Percentiles rank a stretch among this genome's conserved stretches.
These are phyloP conservation scores for Athalia rosae DNA, from an alignment of 2,888 invertebrate genomes.

Conservation along the genomic window DNA sequence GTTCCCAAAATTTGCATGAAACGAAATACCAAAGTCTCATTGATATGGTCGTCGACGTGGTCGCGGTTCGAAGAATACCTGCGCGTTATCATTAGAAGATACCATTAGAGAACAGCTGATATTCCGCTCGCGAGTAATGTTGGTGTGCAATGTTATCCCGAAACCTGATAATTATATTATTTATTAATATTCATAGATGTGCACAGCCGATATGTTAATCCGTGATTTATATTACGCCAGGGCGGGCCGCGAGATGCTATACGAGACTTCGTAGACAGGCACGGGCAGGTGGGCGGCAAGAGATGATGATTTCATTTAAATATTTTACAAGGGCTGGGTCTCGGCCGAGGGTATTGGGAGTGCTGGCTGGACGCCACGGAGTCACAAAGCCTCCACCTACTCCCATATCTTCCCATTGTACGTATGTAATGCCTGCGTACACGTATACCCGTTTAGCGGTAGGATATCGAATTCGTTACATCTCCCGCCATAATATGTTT, in stretches of 20 bases:
- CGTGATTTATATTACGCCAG: conserved; percentile 57
- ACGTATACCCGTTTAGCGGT: conserved; percentile 10
- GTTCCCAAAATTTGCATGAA: too few relatives aligned
- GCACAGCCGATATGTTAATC: conserved; percentile 58
- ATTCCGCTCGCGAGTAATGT: conserved; percentile 15
- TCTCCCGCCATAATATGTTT: conserved; percentile 16
- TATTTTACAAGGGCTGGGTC: conserved; percentile 53
- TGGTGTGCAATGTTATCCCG: conserved; percentile 39
- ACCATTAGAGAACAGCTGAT: conserved; percentile 25
- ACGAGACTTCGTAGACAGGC: conserved; percentile 48
- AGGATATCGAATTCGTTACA: conserved; percentile 18
- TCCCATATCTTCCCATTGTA: conserved; percentile 35
- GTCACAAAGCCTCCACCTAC: conserved; percentile 2
- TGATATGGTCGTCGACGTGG: not conserved
- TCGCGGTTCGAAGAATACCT: not conserved
- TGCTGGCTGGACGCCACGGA: conserved; percentile 31
- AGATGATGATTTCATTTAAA: conserved; percentile 60
- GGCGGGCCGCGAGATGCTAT: conserved; percentile 53
- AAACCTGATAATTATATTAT: conserved; percentile 59
- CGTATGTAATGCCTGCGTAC: too few relatives aligned
- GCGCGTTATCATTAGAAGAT: not conserved
- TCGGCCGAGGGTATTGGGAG: conserved; percentile 30
- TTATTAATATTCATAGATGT: conserved; percentile 61
- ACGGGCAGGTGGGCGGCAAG: conserved; percentile 47
- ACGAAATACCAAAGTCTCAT: too few relatives aligned